These are phyloP conservation scores for Zophobas atratus DNA, from an alignment of 1,140 invertebrate genomes.

Conservation along the genomic window DNA sequence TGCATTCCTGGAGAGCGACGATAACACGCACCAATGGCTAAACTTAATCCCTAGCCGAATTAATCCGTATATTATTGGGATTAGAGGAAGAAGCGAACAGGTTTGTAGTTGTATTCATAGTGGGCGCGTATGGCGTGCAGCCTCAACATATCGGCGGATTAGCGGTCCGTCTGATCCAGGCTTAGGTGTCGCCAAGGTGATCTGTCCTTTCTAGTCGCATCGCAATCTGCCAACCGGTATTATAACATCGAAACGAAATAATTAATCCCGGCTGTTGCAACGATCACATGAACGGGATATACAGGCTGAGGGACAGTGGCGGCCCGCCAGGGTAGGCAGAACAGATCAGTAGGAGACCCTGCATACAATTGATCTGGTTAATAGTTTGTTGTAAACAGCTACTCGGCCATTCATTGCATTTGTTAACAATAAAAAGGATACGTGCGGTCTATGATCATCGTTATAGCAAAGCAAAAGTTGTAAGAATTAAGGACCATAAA, in stretches of 20 bases:
- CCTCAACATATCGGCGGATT: conserved; percentile 64
- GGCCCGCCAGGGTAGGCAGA: too few species aligned
- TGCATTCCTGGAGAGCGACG: conserved; percentile 60
- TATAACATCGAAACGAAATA: conserved; percentile 32
- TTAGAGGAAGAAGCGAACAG: conserved; percentile 62
- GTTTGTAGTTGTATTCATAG: conserved; percentile 61
- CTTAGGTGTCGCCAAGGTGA: conserved; percentile 62
- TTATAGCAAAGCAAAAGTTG: too few species aligned
- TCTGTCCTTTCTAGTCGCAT: conserved; percentile 49
- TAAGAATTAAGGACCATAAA: too few species aligned
- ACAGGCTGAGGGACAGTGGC: too few species aligned
- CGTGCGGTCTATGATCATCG: too few species aligned
- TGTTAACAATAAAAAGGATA: too few species aligned
- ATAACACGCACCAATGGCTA: conserved; percentile 65
- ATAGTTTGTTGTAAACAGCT: too few species aligned
- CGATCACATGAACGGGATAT: conserved; percentile 21
- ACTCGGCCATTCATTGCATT: too few species aligned
- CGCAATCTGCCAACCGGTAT: conserved; percentile 9
- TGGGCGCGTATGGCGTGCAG: conserved; percentile 58
- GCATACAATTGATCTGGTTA: too few species aligned
- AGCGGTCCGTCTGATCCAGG: conserved; percentile 62
- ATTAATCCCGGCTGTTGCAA: conserved; percentile 36
- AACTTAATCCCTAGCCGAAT: conserved; percentile 63
- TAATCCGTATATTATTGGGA: conserved; percentile 64
- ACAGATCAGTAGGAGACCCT: too few species aligned